Percentiles rank a stretch among this genome's conserved stretches.
phyloP scores from a whole-genome alignment of 35 echinoderm and acorn worm genomes.

The Heliocidaris tuberculata region DNA sequence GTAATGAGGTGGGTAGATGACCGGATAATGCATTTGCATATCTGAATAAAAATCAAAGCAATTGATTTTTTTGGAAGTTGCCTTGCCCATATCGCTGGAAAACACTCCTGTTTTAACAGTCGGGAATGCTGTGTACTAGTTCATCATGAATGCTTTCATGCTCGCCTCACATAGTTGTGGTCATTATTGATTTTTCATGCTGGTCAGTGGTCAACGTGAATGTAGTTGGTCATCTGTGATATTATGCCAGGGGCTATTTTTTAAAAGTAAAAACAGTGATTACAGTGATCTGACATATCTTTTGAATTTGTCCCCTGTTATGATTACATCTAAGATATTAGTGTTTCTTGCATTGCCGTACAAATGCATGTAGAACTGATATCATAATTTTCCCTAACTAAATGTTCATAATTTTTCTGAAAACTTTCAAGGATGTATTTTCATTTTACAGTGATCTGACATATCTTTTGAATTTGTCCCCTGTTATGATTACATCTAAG shows the following conservation, averaged over 20 bases:
- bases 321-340: no score
- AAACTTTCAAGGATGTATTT: no score
- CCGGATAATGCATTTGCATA: neutral
- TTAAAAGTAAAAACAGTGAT: neutral
- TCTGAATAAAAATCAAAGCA: neutral
- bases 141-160: neutral
- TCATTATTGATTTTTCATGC: neutral
- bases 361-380: no score
- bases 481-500: no score
- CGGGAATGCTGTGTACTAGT: neutral
- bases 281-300: no score
- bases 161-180: neutral
- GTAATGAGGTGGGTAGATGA: neutral
- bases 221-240: neutral
- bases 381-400: no score
- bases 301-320: no score
- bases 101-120: neutral
- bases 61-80: neutral
- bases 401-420: no score
- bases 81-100: neutral
- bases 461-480: no score
- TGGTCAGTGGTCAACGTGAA: neutral
- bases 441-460: no score
- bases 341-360: no score
- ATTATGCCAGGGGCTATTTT: neutral